Conservation (phyloP, 1,140 invertebrate genomes). For the Venturia canescens region DNA sequence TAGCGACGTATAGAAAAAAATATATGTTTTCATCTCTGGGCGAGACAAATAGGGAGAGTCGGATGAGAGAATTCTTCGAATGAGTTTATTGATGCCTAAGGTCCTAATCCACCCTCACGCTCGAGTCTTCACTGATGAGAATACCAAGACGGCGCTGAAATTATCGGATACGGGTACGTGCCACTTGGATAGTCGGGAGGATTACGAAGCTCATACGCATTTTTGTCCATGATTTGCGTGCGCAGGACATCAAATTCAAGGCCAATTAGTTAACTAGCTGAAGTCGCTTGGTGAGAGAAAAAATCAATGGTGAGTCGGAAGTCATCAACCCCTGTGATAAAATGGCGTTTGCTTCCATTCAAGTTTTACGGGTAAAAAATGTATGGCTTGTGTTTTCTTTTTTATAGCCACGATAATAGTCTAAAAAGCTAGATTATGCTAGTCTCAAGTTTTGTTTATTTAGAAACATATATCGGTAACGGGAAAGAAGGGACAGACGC, state of each 20-base stretch:
- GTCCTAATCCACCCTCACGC: background rate
- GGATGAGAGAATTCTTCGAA: background rate
- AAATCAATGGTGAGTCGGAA: background rate
- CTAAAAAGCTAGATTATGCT: constrained; percentile 27
- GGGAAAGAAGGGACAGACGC: constrained; percentile 32
- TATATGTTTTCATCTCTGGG: background rate
- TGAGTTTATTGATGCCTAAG: background rate
- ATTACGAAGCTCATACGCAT: constrained; percentile 18
- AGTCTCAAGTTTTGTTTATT: constrained; percentile 71
- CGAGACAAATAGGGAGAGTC: too few relatives aligned
- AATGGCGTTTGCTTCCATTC: background rate
- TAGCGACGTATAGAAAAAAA: background rate
- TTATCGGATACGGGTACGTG: background rate
- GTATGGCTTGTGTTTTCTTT: constrained; percentile 57
- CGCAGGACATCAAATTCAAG: too few relatives aligned
- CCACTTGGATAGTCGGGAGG: background rate
- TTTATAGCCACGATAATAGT: constrained; percentile 50
- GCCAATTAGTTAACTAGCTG: constrained; percentile 8
- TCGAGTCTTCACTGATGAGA: background rate
- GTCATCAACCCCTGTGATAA: background rate
- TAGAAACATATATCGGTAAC: constrained; percentile 70
- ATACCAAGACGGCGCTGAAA: background rate
- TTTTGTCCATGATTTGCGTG: background rate
- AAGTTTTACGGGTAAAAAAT: background rate
- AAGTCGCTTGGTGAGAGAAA: background rate